Base-by-base conservation (phyloP, 2,797 vertebrate genomes). In the Sebastes minor region DNA sequence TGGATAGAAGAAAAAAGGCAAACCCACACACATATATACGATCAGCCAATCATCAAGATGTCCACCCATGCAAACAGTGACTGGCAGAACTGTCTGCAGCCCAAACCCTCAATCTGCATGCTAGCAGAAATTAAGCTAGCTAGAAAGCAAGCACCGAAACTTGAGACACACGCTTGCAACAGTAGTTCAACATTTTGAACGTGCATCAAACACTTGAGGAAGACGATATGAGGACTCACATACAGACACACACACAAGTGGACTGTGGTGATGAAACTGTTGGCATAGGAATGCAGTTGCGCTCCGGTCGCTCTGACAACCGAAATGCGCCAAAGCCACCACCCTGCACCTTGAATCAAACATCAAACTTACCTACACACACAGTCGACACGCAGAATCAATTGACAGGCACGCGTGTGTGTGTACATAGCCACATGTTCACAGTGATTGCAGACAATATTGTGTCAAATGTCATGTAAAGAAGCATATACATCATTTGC, bases 321-420 rank as follows among this genome's bases (percentile, higher is more conserved):
- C 82, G 82, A 88, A 93, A 92, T 93, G 92, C 91, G 83, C 81
- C 87, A 94, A 85, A 94, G 92, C 90, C 90, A 89, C 90, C 91
- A 92, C 92, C 90, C 93, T 63, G 78, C 86, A 92, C 81, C 82
- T 87, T 64, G 74, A 88, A 80, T 90, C 86, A 83, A 77, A 71
- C 81, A 82, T 87, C 74, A 62, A 59, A 69, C 56, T 86, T 72
- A 85, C 86, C 73, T 68, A 64, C 74, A 30, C 3, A 56, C 27
- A n/a, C 2, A 71, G 30, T 33, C 53, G 20, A 61, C 76, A 66
- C 35, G 49, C 61, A 87, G 46, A 78, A 81, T 61, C 67, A 76
- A 74, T 23, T 67, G 59, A 70, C 69, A 78, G 18, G 16, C 6
- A 2, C 8, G 27, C 13, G 13, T 30, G 25, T 33, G 18, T 42